Percentiles rank a stretch among this genome's conserved stretches.
Evolutionary conservation across 2,113 vertebrate species (phyloP).

Genomic region (Dasyprocta punctata): DNA sequence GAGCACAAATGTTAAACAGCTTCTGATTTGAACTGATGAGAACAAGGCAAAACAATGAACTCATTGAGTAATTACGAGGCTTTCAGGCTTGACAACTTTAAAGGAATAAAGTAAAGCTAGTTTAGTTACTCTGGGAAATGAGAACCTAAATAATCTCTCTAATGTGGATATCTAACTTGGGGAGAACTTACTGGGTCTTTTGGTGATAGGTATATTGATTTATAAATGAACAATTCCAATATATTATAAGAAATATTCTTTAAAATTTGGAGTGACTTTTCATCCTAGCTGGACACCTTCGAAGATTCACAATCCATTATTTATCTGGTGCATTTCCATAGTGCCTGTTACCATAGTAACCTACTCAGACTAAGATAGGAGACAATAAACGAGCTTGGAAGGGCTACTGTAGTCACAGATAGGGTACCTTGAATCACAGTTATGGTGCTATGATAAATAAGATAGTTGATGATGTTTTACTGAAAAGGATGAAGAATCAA

Average conservation of each 20-base stretch:
- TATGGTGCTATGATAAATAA: conserved; percentile 49
- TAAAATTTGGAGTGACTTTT: conserved; percentile 68
- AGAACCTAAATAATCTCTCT: conserved; percentile 1
- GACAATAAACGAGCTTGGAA: conserved; percentile 64
- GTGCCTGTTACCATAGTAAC: conserved; percentile 70
- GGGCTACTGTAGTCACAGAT: conserved; percentile 44
- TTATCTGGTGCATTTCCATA: conserved; percentile 69
- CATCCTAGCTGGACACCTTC: conserved; percentile 65
- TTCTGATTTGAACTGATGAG: conserved; percentile 44
- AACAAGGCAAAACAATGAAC: conserved; percentile 14
- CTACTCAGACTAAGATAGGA: conserved; percentile 45
- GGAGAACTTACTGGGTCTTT: neutral
- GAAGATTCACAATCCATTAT: conserved; percentile 75
- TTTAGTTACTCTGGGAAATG: conserved; percentile 57
- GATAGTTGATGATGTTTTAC: conserved; percentile 47
- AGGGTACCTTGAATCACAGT: conserved; percentile 51
- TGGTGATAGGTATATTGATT: conserved; percentile 6
- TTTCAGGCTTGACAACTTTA: conserved; percentile 39
- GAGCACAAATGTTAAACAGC: neutral
- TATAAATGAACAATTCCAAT: conserved; percentile 60
- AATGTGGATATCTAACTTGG: conserved; percentile 47
- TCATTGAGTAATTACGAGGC: conserved; percentile 6
- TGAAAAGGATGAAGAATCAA: conserved; percentile 57
- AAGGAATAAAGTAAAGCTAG: conserved; percentile 25
- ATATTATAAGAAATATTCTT: conserved; percentile 50